phyloP scores from a whole-genome alignment of 1,140 invertebrate genomes.

The Temnothorax curvispinosus region DNA sequence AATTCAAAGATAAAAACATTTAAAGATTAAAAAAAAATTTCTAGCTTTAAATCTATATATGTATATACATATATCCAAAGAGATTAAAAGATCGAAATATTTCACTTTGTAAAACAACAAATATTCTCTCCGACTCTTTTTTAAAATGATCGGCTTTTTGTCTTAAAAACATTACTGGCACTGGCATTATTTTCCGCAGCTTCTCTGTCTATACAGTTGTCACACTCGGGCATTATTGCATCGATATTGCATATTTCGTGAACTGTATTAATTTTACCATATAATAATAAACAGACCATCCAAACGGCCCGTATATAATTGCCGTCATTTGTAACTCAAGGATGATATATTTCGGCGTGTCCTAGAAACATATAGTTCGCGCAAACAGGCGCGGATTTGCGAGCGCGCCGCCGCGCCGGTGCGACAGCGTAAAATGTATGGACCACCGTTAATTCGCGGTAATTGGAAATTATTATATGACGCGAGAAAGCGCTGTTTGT shows the following conservation, averaged over 20 bases:
- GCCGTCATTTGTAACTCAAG: conserved; percentile 45
- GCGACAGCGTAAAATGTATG: conserved; percentile 64
- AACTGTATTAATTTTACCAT: conserved; percentile 6
- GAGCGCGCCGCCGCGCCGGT: neutral
- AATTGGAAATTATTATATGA: conserved; percentile 74
- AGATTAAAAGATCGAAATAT: neutral
- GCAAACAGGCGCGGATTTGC: conserved; percentile 39
- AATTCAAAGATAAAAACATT: neutral
- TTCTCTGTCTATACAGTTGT: neutral
- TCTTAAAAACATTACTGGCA: neutral
- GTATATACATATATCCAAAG: neutral
- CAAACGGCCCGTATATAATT: conserved; percentile 37
- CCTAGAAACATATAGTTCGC: conserved; percentile 39
- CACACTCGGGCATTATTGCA: neutral
- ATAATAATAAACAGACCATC: conserved; percentile 12
- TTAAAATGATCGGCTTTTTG: neutral
- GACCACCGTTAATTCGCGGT: conserved; percentile 63
- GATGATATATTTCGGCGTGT: conserved; percentile 50
- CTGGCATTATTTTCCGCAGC: neutral
- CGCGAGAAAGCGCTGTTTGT: conserved; percentile 61
- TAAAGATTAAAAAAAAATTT: neutral
- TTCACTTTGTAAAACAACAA: neutral
- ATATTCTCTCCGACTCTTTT: neutral
- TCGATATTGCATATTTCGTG: neutral
- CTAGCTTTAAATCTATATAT: neutral